Percentiles rank a stretch among this genome's conserved stretches.
These are phyloP conservation scores for Progne subis DNA, from an alignment of 2,113 vertebrate genomes.

Conservation along the genomic window DNA sequence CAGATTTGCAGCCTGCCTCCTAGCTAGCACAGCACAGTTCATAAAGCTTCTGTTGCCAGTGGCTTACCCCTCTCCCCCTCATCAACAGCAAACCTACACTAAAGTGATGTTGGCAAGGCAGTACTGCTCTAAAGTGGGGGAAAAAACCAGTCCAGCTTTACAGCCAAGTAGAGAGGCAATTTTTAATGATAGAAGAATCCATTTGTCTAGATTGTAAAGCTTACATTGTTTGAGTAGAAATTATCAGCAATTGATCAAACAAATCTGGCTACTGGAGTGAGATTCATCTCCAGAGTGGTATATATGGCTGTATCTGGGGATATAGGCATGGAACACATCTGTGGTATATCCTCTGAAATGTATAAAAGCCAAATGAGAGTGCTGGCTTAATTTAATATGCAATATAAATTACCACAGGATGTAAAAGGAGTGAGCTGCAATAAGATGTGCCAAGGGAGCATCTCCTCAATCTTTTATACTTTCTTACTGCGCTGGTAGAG, in stretches of 20 bases:
- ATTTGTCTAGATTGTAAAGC: not conserved
- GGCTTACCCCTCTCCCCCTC: not conserved
- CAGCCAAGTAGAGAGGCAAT: not conserved
- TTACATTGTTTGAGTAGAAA: not conserved
- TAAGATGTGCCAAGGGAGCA: not conserved
- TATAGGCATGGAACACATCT: not conserved
- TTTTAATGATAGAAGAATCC: not conserved
- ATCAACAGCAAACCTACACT: not conserved
- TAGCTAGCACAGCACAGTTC: not conserved
- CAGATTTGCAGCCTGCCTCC: slow-evolving; percentile 28
- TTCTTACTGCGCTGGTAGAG: not conserved
- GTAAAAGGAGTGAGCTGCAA: not conserved
- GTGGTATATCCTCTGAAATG: not conserved
- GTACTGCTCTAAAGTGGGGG: not conserved
- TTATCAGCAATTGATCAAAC: not conserved
- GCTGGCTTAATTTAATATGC: not conserved
- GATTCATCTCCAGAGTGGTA: not conserved
- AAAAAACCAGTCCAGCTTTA: not conserved
- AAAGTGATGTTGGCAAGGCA: not conserved
- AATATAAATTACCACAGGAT: not conserved
- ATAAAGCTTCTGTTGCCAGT: not conserved
- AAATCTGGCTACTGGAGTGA: not conserved
- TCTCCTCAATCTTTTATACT: slow-evolving; percentile 19
- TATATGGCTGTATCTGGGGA: not conserved
- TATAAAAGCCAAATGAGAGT: not conserved